These are phyloP conservation scores for Muschampia plurimacula DNA, from an alignment of 2,888 invertebrate genomes.

Conservation along the genomic window DNA sequence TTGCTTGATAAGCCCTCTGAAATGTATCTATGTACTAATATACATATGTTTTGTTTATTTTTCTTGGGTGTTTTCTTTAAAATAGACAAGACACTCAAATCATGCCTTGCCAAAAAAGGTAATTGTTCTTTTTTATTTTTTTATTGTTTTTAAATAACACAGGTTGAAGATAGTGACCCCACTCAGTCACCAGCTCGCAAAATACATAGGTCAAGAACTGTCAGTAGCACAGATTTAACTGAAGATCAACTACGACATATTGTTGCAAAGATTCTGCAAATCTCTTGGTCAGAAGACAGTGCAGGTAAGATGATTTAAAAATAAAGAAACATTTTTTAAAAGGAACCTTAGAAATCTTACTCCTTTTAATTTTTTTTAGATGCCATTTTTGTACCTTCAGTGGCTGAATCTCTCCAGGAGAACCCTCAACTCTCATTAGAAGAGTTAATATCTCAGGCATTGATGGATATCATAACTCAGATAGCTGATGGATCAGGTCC, in stretches of 20 bases:
- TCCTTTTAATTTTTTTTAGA: slow-evolving; percentile 54
- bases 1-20: too few species aligned
- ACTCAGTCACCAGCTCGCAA: slow-evolving; percentile 75
- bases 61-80: too few species aligned
- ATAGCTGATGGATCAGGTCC: slow-evolving; percentile 86
- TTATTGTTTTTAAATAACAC: slow-evolving; percentile 34
- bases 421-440: slow-evolving; percentile 78
- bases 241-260: slow-evolving; percentile 88
- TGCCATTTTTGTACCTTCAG: slow-evolving; percentile 85
- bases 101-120: too few species aligned
- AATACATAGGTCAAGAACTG: slow-evolving; percentile 74
- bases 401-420: slow-evolving; percentile 83
- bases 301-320: slow-evolving; percentile 64
- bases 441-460: slow-evolving; percentile 87
- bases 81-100: too few species aligned
- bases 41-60: too few species aligned
- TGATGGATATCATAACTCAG: slow-evolving; percentile 88
- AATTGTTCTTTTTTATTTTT: not conserved
- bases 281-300: slow-evolving; percentile 88
- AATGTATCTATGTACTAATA: too few species aligned
- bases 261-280: slow-evolving; percentile 89
- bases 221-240: slow-evolving; percentile 86
- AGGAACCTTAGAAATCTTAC: not conserved
- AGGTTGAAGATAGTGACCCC: slow-evolving; percentile 84
- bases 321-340: not conserved